Conservation (phyloP, 2,113 vertebrate species). For the Nothoprocta pentlandii region DNA sequence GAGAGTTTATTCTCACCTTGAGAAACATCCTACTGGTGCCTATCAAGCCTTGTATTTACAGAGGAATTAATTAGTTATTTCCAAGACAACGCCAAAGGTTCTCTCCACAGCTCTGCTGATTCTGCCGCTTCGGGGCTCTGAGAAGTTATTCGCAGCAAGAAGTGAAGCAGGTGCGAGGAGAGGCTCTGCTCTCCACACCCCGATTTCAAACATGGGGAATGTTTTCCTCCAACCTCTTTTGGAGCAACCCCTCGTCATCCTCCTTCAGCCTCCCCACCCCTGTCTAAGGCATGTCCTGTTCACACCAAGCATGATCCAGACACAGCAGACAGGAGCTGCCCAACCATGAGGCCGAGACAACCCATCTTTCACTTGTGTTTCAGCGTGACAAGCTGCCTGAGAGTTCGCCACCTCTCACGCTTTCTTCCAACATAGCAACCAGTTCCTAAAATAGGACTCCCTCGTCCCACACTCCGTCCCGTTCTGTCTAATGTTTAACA, state of each 20-base stretch:
- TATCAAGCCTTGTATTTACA: slow-evolving; percentile 42
- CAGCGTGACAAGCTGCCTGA: accelerated
- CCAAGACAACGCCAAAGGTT: slow-evolving; percentile 15
- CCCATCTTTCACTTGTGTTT: neutral
- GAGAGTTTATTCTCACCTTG: neutral
- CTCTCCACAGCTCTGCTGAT: neutral
- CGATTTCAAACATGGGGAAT: neutral
- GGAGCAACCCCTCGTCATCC: accelerated
- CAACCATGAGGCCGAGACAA: neutral
- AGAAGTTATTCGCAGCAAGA: neutral
- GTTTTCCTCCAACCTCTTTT: neutral
- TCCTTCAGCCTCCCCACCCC: neutral
- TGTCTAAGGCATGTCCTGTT: accelerated
- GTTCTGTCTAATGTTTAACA: neutral
- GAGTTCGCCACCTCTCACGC: neutral
- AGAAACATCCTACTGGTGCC: slow-evolving; percentile 15
- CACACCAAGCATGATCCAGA: accelerated
- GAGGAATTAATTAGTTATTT: slow-evolving; percentile 47
- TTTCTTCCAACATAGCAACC: neutral
- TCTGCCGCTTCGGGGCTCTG: neutral
- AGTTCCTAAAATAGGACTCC: accelerated
- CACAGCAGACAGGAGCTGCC: neutral
- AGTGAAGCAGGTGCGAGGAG: neutral
- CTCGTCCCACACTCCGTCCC: neutral
- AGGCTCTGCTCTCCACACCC: neutral